Base-by-base conservation (phyloP, 2,888 invertebrate genomes). In the Villa cingulata region DNA sequence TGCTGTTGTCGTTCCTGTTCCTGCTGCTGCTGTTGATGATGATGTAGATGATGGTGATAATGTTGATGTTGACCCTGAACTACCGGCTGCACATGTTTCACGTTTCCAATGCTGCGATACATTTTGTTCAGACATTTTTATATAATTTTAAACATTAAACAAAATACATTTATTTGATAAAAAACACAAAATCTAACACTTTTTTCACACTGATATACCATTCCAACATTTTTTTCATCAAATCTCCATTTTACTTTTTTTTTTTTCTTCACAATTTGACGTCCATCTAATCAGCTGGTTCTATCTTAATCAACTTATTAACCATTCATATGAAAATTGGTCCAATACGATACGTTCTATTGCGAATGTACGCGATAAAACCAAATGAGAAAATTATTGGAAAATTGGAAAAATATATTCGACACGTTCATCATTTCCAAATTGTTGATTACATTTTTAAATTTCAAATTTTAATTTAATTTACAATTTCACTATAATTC, bases 121-220 rank as follows among this genome's bases (percentile, higher is more conserved):
- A 46, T 42, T 46, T 46, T 46, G 46, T 41, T 46, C 46, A 16
- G 46, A 46, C 46, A 46, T 46, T 46, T 9, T 37, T 37, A 17
- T 5, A 37, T 7, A 23, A 23, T 23, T 23, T 23, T 41, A 27
- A 39, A 18, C 20, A 18, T 15, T 27, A 17, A 46, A 40, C 41
- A 41, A 40, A 41, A 46, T 34, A 36, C 34, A 46, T 41, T 41
- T 46, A 20, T 41, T 36, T 34, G 20, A 34, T 19, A 41, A 46
- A 46, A 46, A 46, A 46, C 46, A 46, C 41, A 39, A 45, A 37
- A 38, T 45, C 17, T 39, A 29, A 19, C 38, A 45, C 39, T 46
- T 46, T 36, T 12, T 12, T 12, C 12, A 12, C 9, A 32, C 4
- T 32, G 29, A 32, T 32, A n/a, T n/a, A 23, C 23, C 23, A 23